Percentiles rank a stretch among this genome's conserved stretches.
phyloP scores from a whole-genome alignment of 2,113 vertebrate genomes.

The Tyrannus savana region DNA sequence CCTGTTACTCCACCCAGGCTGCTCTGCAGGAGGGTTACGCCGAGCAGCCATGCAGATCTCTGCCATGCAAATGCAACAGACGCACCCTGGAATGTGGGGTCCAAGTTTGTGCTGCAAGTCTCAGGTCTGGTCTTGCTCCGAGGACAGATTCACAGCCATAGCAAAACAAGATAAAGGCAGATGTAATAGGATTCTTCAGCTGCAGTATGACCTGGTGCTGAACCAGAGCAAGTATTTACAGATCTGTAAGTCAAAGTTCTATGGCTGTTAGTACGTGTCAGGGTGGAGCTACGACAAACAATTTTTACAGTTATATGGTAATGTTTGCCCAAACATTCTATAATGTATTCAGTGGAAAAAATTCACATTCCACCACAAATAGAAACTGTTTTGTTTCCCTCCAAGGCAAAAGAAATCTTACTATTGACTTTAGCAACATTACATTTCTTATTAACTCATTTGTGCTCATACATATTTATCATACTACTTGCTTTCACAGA shows the following conservation, averaged over 20 bases:
- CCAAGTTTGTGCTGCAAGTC: background rate
- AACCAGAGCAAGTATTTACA: slow-evolving; percentile 47
- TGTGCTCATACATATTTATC: background rate
- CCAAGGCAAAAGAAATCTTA: background rate
- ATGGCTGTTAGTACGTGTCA: background rate
- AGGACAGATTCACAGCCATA: background rate
- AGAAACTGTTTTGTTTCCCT: background rate
- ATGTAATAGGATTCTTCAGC: background rate
- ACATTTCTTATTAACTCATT: background rate
- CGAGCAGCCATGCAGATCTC: background rate
- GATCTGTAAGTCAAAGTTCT: background rate
- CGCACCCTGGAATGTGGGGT: background rate
- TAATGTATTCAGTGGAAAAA: background rate
- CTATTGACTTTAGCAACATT: background rate
- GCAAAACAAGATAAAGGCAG: background rate
- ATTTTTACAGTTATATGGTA: background rate
- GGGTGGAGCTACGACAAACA: background rate
- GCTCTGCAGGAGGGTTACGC: background rate
- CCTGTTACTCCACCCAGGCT: background rate
- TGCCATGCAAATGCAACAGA: background rate
- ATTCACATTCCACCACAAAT: background rate
- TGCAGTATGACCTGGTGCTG: slow-evolving; percentile 16
- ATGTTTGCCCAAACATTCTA: background rate
- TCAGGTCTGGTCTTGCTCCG: slow-evolving; percentile 29
- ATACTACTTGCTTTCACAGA: background rate